Evolutionary conservation across 2,888 invertebrate genomes (phyloP).

Genomic region (Osedax fenrisi): DNA sequence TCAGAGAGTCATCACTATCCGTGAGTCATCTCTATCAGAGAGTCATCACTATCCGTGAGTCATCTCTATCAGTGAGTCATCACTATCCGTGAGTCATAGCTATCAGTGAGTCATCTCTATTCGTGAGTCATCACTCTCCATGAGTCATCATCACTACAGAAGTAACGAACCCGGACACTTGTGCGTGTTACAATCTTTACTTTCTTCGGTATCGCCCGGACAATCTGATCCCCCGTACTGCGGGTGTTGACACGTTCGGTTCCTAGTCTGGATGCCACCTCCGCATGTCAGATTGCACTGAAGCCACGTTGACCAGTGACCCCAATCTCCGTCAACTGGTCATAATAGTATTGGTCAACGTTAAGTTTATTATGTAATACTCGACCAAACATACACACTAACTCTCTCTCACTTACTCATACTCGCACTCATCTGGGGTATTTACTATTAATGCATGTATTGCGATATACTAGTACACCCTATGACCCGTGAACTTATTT

Average conservation of each 20-base stretch:
- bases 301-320: not conserved
- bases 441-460: too few species aligned
- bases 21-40: too few species aligned
- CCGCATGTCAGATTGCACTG: slow-evolving; percentile 33
- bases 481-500: too few species aligned
- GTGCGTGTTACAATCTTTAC: slow-evolving; percentile 40
- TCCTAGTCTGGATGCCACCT: slow-evolving; percentile 37
- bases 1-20: too few species aligned
- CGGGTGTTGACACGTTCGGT: slow-evolving; percentile 38
- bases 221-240: slow-evolving; percentile 39
- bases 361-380: too few species aligned
- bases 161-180: slow-evolving; percentile 41
- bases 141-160: too few species aligned
- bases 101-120: too few species aligned
- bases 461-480: too few species aligned
- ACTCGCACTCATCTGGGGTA: not conserved
- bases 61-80: too few species aligned
- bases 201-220: slow-evolving; percentile 36
- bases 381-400: not conserved
- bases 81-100: too few species aligned
- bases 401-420: not conserved
- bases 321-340: slow-evolving; percentile 9
- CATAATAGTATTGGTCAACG: not conserved
- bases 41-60: too few species aligned
- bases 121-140: too few species aligned